Evolutionary conservation across 2,888 invertebrate species (phyloP), one percentile per base, ranked within the genome.

Genomic region (Eueremaeus valkanovi): DNA sequence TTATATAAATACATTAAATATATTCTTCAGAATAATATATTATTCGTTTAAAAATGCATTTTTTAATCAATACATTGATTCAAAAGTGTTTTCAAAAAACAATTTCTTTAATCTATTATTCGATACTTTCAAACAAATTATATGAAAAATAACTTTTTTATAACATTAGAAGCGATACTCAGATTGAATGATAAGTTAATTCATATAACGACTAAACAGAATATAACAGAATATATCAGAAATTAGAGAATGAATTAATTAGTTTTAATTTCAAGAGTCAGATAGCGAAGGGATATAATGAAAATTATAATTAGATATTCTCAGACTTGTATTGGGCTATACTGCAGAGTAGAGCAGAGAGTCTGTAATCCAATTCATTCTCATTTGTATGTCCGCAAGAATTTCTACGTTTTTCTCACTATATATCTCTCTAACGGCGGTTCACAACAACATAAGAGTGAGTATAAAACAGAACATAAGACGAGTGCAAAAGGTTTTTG

Each of bases 301-400:
- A 24, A 55, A 55, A 55, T 21, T 55, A 55, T 55, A 55, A 55
- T 55, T 55, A 55, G 55, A 55, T 55, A 55, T 55, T 55, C 55
- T 24, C 55, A 55, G n/a, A 9, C 18, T 3, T 49, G n/a, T n/a
- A 3, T 13, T 9, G 45, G 11, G 45, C 45, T 45, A 3, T 45
- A 45, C 45, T 18, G 3, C 49, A 21, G 21, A 3, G 18, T 21
- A 21, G 1, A 21, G n/a, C 49, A 8, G 21, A 11, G 36, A 36
- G 11, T 36, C 11, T 5, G 24, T 18, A 8, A 55, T 55, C 3
- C 24, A 55, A 55, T 55, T 24, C 55, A 24, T 55, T 55, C 55
- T 55, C 55, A 55, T 55, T 55, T 55, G 24, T 3, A 55, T 55
- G 13, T 55, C 55, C 55, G 55, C 55, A 55, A 27, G 55, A 55